phyloP scores from a whole-genome alignment of 1,140 invertebrate genomes.

The Acromyrmex echinatior region DNA sequence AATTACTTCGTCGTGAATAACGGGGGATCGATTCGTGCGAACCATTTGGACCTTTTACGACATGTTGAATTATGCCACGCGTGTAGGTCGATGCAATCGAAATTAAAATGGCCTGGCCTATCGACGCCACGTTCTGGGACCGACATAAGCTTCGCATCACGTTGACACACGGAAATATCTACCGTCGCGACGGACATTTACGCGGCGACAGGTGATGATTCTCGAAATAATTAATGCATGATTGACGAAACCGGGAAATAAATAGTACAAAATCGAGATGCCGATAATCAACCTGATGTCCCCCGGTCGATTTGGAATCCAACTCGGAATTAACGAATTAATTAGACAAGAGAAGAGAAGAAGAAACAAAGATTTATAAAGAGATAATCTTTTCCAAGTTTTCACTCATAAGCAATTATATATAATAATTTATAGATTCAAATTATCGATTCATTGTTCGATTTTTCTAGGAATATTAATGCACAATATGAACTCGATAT shows the following conservation, averaged over 20 bases:
- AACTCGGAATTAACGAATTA: background rate
- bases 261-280: conserved; percentile 52
- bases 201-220: conserved; percentile 54
- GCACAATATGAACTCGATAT: no score
- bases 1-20: conserved; percentile 58
- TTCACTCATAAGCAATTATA: background rate
- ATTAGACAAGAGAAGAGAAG: background rate
- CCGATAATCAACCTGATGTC: conserved; percentile 20
- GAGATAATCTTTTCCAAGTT: background rate
- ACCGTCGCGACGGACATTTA: conserved; percentile 3
- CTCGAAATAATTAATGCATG: conserved; percentile 59
- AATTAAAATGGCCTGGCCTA: conserved; percentile 53
- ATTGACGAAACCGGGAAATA: conserved; percentile 51
- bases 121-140: conserved; percentile 23
- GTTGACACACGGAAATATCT: conserved; percentile 56
- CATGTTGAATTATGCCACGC: conserved; percentile 44
- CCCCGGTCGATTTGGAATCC: no score
- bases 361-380: background rate
- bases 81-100: conserved; percentile 30
- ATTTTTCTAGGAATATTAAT: background rate
- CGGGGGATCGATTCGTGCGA: conserved; percentile 35
- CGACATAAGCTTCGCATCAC: conserved; percentile 51
- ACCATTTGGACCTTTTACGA: conserved; percentile 52
- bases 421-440: background rate
- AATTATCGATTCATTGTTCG: background rate